Evolutionary conservation across 2,797 vertebrate species (phyloP).

Genomic region (Okamejei kenojei): DNA sequence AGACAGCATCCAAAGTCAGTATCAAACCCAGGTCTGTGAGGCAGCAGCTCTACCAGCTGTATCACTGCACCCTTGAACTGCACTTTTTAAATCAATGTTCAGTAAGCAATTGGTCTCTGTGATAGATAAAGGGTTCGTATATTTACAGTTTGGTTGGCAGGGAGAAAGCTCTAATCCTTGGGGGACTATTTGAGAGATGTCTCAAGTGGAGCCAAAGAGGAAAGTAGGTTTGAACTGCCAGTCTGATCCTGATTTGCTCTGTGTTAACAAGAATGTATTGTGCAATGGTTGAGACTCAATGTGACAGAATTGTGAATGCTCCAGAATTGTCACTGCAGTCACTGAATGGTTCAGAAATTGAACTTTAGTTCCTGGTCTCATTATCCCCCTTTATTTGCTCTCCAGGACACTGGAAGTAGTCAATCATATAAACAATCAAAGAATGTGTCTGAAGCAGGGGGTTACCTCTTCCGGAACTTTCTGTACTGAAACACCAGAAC

Average conservation of each 20-base stretch:
- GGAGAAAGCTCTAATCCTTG: not conserved
- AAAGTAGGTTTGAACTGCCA: not conserved
- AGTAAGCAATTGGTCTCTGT: not conserved
- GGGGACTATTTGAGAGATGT: not conserved
- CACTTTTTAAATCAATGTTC: not conserved
- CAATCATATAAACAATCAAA: no score
- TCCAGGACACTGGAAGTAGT: no score
- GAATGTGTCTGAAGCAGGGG: no score
- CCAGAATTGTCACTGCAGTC: not conserved
- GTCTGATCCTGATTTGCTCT: not conserved
- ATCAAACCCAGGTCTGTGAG: no score
- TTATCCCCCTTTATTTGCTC: no score
- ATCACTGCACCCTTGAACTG: not conserved
- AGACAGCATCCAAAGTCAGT: no score
- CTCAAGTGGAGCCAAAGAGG: not conserved
- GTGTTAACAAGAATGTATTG: not conserved
- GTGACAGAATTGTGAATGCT: not conserved
- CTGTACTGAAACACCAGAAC: no score
- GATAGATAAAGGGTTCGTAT: not conserved
- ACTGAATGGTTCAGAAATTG: not conserved
- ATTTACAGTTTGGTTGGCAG: not conserved
- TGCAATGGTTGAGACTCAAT: not conserved
- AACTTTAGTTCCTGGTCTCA: no score
- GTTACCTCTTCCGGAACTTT: no score
- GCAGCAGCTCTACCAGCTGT: no score